Evolutionary conservation across 2,888 invertebrate species (phyloP).

Genomic region (Phania funesta): DNA sequence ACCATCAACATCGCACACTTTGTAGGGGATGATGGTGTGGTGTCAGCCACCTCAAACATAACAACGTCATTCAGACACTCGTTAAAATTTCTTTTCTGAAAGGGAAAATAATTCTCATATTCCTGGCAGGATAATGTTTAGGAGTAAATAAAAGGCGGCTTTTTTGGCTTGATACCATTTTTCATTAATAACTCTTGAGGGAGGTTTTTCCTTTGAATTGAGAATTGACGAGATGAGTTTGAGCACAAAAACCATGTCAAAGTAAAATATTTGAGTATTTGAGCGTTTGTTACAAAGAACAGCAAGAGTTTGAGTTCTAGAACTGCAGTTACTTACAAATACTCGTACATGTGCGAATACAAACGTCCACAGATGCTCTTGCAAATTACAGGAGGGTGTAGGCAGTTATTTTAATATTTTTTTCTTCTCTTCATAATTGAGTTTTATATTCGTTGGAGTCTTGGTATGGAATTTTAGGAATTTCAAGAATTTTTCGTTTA

Average conservation of each 20-base stretch:
- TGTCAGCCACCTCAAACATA: slow-evolving; percentile 17
- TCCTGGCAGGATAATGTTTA: slow-evolving; percentile 51
- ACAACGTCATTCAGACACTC: slow-evolving; percentile 11
- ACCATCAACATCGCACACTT: slow-evolving; percentile 35
- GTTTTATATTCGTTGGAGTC: slow-evolving; percentile 54
- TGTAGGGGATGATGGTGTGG: slow-evolving; percentile 54
- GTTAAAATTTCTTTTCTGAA: slow-evolving; percentile 39
- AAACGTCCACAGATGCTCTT: too few species aligned
- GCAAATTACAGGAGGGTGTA: slow-evolving; percentile 10
- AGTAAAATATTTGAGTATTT: slow-evolving; percentile 32
- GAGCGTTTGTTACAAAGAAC: slow-evolving; percentile 39
- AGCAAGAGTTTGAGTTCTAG: slow-evolving; percentile 32
- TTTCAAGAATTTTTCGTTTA: slow-evolving; percentile 63
- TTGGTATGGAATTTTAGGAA: slow-evolving; percentile 64
- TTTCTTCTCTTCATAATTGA: slow-evolving; percentile 48
- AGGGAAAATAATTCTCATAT: slow-evolving; percentile 70
- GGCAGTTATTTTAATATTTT: slow-evolving; percentile 1
- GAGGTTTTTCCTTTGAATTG: slow-evolving; percentile 44
- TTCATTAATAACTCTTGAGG: slow-evolving; percentile 59
- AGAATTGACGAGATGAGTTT: slow-evolving; percentile 21
- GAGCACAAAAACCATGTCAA: slow-evolving; percentile 32
- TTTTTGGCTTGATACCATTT: slow-evolving; percentile 17
- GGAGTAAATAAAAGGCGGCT: slow-evolving; percentile 60
- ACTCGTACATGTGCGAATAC: not conserved
- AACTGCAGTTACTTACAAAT: not conserved